These are phyloP conservation scores for Hyposmocoma kahamanoa DNA, from an alignment of 1,140 invertebrate species.

Conservation along the genomic window DNA sequence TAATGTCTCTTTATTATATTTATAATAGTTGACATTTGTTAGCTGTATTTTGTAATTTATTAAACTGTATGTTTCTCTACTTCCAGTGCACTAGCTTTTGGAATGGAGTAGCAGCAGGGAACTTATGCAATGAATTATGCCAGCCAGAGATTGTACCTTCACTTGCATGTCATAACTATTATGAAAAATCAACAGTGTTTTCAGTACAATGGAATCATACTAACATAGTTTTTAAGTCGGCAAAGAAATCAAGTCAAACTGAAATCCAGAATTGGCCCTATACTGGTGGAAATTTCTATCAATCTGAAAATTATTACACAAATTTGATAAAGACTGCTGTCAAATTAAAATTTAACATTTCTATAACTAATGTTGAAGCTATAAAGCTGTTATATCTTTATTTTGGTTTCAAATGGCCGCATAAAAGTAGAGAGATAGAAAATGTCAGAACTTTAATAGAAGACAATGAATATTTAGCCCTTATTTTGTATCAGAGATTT, in stretches of 20 bases:
- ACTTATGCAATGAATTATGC: slow-evolving; percentile 75
- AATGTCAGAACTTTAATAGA: slow-evolving; percentile 78
- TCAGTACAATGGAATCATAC: slow-evolving; percentile 73
- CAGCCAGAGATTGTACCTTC: slow-evolving; percentile 68
- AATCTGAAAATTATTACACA: slow-evolving; percentile 71
- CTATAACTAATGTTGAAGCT: slow-evolving; percentile 60
- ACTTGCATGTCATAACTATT: slow-evolving; percentile 74
- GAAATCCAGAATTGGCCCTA: not conserved
- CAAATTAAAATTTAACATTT: slow-evolving; percentile 72
- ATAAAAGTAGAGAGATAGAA: slow-evolving; percentile 74
- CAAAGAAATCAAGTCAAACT: slow-evolving; percentile 31
- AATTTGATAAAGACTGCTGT: slow-evolving; percentile 70
- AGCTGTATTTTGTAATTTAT: too few species aligned
- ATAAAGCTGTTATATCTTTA: slow-evolving; percentile 47
- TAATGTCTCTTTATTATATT: too few species aligned
- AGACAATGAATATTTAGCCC: slow-evolving; percentile 79
- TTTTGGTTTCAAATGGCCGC: not conserved
- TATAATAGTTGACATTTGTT: too few species aligned
- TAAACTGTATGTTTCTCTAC: too few species aligned
- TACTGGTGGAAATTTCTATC: slow-evolving; percentile 61
- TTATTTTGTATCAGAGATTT: slow-evolving; percentile 74
- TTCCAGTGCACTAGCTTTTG: slow-evolving; percentile 74
- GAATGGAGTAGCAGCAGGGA: slow-evolving; percentile 71
- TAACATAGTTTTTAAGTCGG: slow-evolving; percentile 75
- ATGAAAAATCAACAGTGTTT: slow-evolving; percentile 75